Percentiles rank a stretch among this genome's conserved stretches.
Conservation (phyloP, 2,113 vertebrate genomes). For the Gopherus flavomarginatus region DNA sequence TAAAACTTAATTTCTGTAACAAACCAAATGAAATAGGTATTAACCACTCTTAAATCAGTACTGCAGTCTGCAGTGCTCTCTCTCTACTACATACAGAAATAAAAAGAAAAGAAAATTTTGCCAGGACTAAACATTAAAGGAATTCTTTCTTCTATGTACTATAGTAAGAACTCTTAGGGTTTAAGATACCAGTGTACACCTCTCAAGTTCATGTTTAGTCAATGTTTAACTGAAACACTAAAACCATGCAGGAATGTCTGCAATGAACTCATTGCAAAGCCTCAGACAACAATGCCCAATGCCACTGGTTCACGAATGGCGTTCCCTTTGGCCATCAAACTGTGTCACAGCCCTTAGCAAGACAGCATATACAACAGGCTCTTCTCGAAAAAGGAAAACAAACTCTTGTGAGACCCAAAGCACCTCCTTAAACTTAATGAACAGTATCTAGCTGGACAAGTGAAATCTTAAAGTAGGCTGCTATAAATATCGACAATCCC, state of each 20-base stretch:
- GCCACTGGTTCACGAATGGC: not conserved
- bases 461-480: constrained; percentile 63
- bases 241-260: not conserved
- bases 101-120: not conserved
- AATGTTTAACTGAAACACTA: not conserved
- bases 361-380: not conserved
- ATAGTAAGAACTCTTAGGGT: not conserved
- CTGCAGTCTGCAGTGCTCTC: not conserved
- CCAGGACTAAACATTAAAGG: not conserved
- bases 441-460: constrained; percentile 27
- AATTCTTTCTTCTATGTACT: not conserved
- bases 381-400: constrained; percentile 44
- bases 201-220: not conserved
- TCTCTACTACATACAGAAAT: not conserved
- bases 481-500: constrained; percentile 54
- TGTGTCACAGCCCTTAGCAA: not conserved
- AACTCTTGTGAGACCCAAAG: constrained; percentile 33
- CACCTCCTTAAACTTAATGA: constrained; percentile 50
- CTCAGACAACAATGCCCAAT: not conserved
- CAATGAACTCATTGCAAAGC: not conserved
- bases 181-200: not conserved
- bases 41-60: not conserved
- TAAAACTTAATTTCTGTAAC: not conserved
- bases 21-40: not conserved
- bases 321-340: not conserved